Evolutionary conservation across 2,888 invertebrate species (phyloP).

Genomic region (Andrena camellia): DNA sequence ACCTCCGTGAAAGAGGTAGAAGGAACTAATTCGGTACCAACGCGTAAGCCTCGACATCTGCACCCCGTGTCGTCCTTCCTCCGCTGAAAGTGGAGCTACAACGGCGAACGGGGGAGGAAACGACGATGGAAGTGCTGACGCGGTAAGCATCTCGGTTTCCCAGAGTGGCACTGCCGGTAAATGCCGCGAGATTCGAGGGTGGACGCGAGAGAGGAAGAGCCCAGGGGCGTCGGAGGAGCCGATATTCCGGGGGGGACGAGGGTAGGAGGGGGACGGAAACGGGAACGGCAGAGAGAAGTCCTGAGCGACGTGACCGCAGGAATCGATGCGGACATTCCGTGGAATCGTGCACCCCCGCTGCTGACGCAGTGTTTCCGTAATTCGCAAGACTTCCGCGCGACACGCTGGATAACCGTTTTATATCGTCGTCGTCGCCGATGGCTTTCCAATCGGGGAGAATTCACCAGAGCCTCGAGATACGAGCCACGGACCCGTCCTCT

Average conservation of each 20-base stretch:
- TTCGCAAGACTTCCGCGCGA: constrained; percentile 60
- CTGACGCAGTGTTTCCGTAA: constrained; percentile 75
- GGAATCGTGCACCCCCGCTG: constrained; percentile 63
- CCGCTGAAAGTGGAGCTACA: constrained; percentile 21
- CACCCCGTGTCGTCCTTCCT: not conserved
- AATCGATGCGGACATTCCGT: constrained; percentile 69
- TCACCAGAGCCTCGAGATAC: constrained; percentile 36
- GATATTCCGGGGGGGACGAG: constrained; percentile 26
- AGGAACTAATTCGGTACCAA: not conserved
- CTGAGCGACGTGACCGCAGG: constrained; percentile 75
- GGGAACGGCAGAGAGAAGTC: constrained; percentile 50
- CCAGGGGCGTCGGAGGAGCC: constrained; percentile 40
- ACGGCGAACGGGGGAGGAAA: constrained; percentile 55
- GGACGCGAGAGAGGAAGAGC: constrained; percentile 47
- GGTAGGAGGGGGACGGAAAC: constrained; percentile 12
- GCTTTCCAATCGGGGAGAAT: constrained; percentile 14
- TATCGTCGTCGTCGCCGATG: constrained; percentile 12
- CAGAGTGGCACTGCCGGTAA: constrained; percentile 74
- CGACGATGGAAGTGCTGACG: constrained; percentile 75
- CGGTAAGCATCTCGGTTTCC: constrained; percentile 75
- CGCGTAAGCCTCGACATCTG: not conserved
- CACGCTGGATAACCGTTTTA: constrained; percentile 41
- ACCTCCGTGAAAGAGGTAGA: not conserved
- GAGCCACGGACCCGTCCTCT: constrained; percentile 33
- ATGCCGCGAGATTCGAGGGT: constrained; percentile 69